Conservation (phyloP, 1,140 invertebrate genomes). For the Pseudomyrmex sp. region DNA sequence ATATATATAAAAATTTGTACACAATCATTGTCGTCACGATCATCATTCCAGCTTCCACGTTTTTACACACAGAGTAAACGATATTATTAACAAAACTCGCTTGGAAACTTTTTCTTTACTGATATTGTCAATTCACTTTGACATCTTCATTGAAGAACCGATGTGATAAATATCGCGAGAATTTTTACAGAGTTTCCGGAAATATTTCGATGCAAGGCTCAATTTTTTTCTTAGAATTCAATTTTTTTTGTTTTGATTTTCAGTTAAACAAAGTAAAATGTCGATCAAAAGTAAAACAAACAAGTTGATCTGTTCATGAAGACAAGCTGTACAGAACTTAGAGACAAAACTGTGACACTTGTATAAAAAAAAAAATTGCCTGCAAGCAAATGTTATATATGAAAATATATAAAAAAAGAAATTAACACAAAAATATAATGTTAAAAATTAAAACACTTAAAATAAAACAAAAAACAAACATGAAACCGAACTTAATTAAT, state of each 20-base stretch:
- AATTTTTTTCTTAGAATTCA: background rate
- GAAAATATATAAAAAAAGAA: background rate
- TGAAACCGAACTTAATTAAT: background rate
- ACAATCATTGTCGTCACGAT: constrained; percentile 44
- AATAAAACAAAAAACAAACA: background rate
- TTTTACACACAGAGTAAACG: constrained; percentile 27
- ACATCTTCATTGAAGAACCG: background rate
- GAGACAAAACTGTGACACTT: too few relatives aligned
- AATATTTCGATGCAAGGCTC: background rate
- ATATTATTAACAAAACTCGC: background rate
- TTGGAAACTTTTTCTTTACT: background rate
- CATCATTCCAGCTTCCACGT: constrained; percentile 56
- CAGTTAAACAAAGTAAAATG: background rate
- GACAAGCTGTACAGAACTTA: background rate
- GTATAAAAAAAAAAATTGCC: background rate
- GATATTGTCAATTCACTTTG: background rate
- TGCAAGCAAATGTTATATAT: background rate
- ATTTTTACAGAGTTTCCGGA: background rate
- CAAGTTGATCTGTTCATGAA: background rate
- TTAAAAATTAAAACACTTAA: background rate
- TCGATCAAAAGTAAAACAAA: background rate
- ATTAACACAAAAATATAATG: background rate
- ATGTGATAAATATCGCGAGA: background rate
- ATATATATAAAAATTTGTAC: constrained; percentile 47
- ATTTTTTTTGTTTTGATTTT: constrained; percentile 20